phyloP scores from a whole-genome alignment of 2,888 invertebrate genomes.

The Drosophila fungiperda region DNA sequence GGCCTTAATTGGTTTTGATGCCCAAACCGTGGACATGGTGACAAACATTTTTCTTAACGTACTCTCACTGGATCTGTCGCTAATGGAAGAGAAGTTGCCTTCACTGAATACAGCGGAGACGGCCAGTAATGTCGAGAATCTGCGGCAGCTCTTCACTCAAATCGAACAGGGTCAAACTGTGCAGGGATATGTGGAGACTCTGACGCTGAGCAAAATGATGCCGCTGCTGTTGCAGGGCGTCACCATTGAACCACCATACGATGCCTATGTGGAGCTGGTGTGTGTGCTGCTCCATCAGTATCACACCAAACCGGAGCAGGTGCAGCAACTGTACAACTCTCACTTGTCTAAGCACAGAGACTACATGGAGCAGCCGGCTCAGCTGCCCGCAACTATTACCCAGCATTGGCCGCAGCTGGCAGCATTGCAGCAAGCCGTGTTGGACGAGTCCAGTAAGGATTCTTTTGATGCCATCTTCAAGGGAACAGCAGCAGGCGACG shows the following conservation, averaged over 20 bases:
- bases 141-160: constrained; percentile 83
- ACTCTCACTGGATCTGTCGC: constrained; percentile 66
- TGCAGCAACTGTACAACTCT: constrained; percentile 62
- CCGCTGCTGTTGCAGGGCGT: constrained; percentile 83
- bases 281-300: constrained; percentile 82
- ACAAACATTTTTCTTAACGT: constrained; percentile 70
- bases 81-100: constrained; percentile 41
- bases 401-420: constrained; percentile 63
- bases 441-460: constrained; percentile 50
- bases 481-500: not conserved
- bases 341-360: constrained; percentile 44
- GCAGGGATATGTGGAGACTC: constrained; percentile 81
- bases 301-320: constrained; percentile 74
- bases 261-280: constrained; percentile 85
- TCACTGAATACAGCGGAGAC: constrained; percentile 48
- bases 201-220: constrained; percentile 83
- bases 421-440: constrained; percentile 59
- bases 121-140: constrained; percentile 58
- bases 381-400: constrained; percentile 25
- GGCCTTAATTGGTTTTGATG: constrained; percentile 76
- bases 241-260: constrained; percentile 68
- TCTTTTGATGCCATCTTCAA: constrained; percentile 61
- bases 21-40: constrained; percentile 70
- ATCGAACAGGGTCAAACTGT: constrained; percentile 83
- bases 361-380: constrained; percentile 66